Evolutionary conservation across 2,113 vertebrate species (phyloP).

Genomic region (Lichenostomus cassidix): DNA sequence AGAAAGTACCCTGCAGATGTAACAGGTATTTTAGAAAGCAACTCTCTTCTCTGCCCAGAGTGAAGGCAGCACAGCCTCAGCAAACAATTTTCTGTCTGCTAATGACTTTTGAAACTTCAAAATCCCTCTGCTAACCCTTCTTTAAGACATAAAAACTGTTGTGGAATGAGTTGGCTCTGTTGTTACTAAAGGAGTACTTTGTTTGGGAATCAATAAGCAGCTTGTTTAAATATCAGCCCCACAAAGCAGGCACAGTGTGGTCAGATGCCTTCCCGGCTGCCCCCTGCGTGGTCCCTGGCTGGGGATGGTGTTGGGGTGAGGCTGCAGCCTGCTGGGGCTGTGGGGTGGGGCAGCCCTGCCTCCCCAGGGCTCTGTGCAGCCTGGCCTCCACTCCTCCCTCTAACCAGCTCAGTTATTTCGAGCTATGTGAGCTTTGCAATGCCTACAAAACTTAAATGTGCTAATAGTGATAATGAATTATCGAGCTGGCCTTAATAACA

Average conservation of each 20-base stretch:
- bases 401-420: accelerated
- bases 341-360: neutral
- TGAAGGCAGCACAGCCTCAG: neutral
- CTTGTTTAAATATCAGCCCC: conserved; percentile 52
- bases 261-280: neutral
- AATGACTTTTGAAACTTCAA: conserved; percentile 54
- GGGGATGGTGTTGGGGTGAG: neutral
- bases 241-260: conserved; percentile 34
- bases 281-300: neutral
- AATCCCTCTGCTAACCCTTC: conserved; percentile 51
- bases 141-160: conserved; percentile 56
- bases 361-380: accelerated
- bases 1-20: neutral
- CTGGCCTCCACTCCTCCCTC: accelerated
- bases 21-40: conserved; percentile 38
- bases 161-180: conserved; percentile 46
- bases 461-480: neutral
- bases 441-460: neutral
- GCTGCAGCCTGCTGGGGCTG: neutral
- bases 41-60: neutral
- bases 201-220: conserved; percentile 57
- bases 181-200: conserved; percentile 56
- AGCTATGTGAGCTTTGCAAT: accelerated
- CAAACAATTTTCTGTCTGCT: conserved; percentile 21
- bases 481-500: neutral